These are phyloP conservation scores for Bufo bufo DNA, from an alignment of 2,113 vertebrate genomes.

Conservation along the genomic window DNA sequence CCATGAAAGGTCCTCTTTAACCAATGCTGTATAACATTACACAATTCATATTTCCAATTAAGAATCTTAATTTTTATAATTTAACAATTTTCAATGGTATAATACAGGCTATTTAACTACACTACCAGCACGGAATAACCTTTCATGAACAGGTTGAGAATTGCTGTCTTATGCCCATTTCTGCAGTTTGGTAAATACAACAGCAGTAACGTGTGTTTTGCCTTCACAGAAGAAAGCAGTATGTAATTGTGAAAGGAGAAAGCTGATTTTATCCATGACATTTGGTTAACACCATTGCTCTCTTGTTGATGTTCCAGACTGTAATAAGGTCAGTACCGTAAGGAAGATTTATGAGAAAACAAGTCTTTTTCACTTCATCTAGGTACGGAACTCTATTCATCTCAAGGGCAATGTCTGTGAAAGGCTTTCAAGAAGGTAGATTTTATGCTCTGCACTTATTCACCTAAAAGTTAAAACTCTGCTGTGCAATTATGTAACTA, in stretches of 20 bases:
- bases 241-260: conserved; percentile 42
- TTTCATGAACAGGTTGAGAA: neutral
- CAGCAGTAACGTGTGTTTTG: conserved; percentile 24
- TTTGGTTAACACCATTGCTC: conserved; percentile 55
- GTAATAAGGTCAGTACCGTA: conserved; percentile 55
- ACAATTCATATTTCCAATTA: no score
- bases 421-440: conserved; percentile 49
- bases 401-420: conserved; percentile 51
- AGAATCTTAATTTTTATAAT: no score
- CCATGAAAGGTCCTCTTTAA: no score
- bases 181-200: conserved; percentile 6
- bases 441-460: conserved; percentile 48
- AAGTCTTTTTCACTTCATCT: conserved; percentile 55
- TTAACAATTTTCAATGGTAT: neutral
- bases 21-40: no score
- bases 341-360: conserved; percentile 57
- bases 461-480: conserved; percentile 22
- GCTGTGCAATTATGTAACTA: neutral
- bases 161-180: neutral
- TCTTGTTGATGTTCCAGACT: conserved; percentile 56
- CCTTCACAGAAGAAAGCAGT: conserved; percentile 21
- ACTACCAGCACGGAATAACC: neutral
- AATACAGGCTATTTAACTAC: neutral
- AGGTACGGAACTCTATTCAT: conserved; percentile 50
- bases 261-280: conserved; percentile 55